These are phyloP conservation scores for Meloidogyne chitwoodi DNA, from an alignment of 1,140 invertebrate genomes.

Conservation along the genomic window DNA sequence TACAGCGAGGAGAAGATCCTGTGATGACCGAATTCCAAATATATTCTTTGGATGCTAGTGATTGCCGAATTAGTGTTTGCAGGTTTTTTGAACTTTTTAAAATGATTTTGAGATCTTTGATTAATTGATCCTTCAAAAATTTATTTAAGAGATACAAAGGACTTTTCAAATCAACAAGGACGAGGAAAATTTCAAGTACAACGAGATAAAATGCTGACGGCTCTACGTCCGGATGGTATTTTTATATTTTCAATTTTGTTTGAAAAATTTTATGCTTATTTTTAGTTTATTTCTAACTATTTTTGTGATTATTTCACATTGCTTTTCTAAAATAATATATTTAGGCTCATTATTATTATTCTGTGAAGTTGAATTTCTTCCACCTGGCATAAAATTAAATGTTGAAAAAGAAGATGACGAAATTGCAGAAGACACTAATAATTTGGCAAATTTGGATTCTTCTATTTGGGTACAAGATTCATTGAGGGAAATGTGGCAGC, in stretches of 20 bases:
- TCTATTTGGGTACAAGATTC: slow-evolving; percentile 25
- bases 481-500: slow-evolving; percentile 47
- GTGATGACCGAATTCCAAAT: slow-evolving; percentile 60
- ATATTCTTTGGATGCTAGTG: slow-evolving; percentile 44
- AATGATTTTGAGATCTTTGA: background rate
- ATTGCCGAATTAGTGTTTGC: slow-evolving; percentile 49
- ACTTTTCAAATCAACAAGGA: slow-evolving; percentile 58
- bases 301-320: no score
- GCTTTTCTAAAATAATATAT: background rate
- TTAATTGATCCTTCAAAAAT: no score
- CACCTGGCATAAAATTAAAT: slow-evolving; percentile 51
- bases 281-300: no score
- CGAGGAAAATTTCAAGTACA: slow-evolving; percentile 55
- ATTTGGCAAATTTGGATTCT: slow-evolving; percentile 24
- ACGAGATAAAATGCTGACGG: slow-evolving; percentile 33
- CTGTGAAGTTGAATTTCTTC: slow-evolving; percentile 55
- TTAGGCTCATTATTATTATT: slow-evolving; percentile 43
- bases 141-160: slow-evolving; percentile 49
- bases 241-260: background rate
- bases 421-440: slow-evolving; percentile 24
- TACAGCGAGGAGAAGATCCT: slow-evolving; percentile 50
- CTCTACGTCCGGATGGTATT: slow-evolving; percentile 45
- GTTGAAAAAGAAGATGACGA: slow-evolving; percentile 54
- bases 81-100: background rate
- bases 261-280: background rate